Base-by-base conservation (phyloP, 2,888 invertebrate species). In the Drosophila neutralis region DNA sequence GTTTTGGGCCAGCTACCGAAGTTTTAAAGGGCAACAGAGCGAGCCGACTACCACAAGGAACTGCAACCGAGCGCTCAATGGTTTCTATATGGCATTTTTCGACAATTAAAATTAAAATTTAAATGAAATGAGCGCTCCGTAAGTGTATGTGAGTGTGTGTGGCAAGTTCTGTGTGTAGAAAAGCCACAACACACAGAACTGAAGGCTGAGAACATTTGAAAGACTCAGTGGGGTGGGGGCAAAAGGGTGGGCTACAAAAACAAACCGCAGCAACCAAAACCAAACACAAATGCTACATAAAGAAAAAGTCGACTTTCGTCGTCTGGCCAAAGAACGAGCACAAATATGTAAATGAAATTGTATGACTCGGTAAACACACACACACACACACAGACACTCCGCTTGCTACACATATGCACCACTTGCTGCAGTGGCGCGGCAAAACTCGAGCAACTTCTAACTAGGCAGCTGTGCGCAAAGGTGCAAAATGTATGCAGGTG, bases 91-190 rank as follows among this genome's bases (percentile, higher is more conserved):
- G 77, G 79, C 83, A 90, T 88, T 90, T 89, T 87, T 90, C 83
- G 86, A 86, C 90, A 88, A 88, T 87, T 88, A 87, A 90, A 88
- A 90, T 87, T 87, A 81, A 87, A 90, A 90, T 86, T 85, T 78
- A 72, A 85, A 76, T 85, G 78, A 82, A 89, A 86, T 83, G 88
- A 76, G 77, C 65, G 78, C 68, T 42, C 13, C 27, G 54, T 60
- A 40, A 61, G 18, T 53, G 56, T 18, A 53, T 42, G 64, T 68
- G 57, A 66, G 56, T 61, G 48, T 58, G 48, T 59, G 66, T 49
- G 61, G 64, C 75, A 73, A 69, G 69, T 74, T 66, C 45, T 71
- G 63, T 71, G 82, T 80, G 78, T 72, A 69, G 76, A 73, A 76
- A 76, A 81, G 76, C 90, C 88, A 85, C 88, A 90, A 83, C 89